These are phyloP conservation scores for Halictus quadricinctus DNA, from an alignment of 2,888 invertebrate genomes.

Conservation along the genomic window DNA sequence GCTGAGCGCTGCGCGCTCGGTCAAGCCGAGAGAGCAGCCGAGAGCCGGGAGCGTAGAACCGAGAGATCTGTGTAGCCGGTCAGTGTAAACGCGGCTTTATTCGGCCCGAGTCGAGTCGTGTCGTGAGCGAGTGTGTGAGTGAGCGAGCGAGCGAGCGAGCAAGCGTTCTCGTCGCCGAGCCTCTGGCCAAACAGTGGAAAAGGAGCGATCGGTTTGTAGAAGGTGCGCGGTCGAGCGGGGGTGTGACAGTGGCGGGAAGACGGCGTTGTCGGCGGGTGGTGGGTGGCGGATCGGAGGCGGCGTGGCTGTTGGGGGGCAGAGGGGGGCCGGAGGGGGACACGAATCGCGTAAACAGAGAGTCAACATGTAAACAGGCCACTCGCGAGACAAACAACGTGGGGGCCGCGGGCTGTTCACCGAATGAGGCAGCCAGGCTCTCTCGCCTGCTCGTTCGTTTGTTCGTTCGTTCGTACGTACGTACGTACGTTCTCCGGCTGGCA, in stretches of 20 bases:
- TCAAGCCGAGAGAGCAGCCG: background rate
- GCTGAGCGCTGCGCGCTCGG: slow-evolving; percentile 19
- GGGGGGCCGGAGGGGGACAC: slow-evolving; percentile 60
- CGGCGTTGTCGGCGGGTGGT: slow-evolving; percentile 52
- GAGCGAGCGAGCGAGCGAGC: slow-evolving; percentile 24
- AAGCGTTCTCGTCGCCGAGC: background rate
- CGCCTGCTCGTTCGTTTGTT: slow-evolving; percentile 60
- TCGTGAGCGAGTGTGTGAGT: slow-evolving; percentile 5
- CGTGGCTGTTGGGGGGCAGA: slow-evolving; percentile 41
- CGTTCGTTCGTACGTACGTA: slow-evolving; percentile 52
- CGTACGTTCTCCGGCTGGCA: slow-evolving; percentile 42
- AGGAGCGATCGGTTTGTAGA: slow-evolving; percentile 31
- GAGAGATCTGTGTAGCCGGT: slow-evolving; percentile 29
- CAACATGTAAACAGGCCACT: slow-evolving; percentile 83
- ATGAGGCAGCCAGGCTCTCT: slow-evolving; percentile 70
- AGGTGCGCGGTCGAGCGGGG: slow-evolving; percentile 49
- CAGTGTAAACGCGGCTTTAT: slow-evolving; percentile 67
- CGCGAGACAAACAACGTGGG: slow-evolving; percentile 83
- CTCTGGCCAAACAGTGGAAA: slow-evolving; percentile 27
- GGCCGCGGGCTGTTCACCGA: slow-evolving; percentile 80
- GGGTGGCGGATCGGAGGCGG: slow-evolving; percentile 50
- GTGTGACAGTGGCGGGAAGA: slow-evolving; percentile 47
- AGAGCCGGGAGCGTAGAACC: background rate
- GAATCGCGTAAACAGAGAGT: slow-evolving; percentile 82
- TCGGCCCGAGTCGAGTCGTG: slow-evolving; percentile 40